Evolutionary conservation across 2,113 vertebrate species (phyloP).

Genomic region (Zosterops pallidus): DNA sequence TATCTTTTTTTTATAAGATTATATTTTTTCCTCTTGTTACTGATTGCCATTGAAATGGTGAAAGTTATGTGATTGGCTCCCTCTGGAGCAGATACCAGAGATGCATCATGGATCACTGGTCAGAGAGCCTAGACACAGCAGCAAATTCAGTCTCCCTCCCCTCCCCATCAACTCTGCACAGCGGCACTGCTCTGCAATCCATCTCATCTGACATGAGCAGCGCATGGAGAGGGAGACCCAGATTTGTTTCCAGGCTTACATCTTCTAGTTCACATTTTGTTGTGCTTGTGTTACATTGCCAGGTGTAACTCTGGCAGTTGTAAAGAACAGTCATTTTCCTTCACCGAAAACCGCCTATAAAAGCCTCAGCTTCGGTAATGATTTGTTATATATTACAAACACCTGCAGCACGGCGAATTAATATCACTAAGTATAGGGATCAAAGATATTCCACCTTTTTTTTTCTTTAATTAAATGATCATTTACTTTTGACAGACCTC

Average conservation of each 20-base stretch:
- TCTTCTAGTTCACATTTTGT: constrained; percentile 28
- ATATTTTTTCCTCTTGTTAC: constrained; percentile 25
- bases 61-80: constrained; percentile 54
- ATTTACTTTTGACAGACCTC: constrained; percentile 68
- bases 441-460: constrained; percentile 65
- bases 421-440: constrained; percentile 66
- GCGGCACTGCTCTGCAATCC: constrained; percentile 10
- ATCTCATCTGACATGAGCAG: neutral
- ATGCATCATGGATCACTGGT: constrained; percentile 48
- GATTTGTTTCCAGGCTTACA: neutral
- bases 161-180: neutral
- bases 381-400: constrained; percentile 56
- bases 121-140: constrained; percentile 8
- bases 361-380: constrained; percentile 48
- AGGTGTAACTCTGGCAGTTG: constrained; percentile 52
- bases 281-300: constrained; percentile 16
- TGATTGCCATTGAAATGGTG: constrained; percentile 58
- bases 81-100: constrained; percentile 42
- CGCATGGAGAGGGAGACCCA: neutral
- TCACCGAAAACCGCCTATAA: constrained; percentile 18
- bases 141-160: neutral
- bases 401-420: constrained; percentile 62
- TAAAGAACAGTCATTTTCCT: constrained; percentile 54
- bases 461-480: constrained; percentile 58
- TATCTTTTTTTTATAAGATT: constrained; percentile 9